Conservation (phyloP, 1,140 invertebrate genomes). For the Anastrepha obliqua region DNA sequence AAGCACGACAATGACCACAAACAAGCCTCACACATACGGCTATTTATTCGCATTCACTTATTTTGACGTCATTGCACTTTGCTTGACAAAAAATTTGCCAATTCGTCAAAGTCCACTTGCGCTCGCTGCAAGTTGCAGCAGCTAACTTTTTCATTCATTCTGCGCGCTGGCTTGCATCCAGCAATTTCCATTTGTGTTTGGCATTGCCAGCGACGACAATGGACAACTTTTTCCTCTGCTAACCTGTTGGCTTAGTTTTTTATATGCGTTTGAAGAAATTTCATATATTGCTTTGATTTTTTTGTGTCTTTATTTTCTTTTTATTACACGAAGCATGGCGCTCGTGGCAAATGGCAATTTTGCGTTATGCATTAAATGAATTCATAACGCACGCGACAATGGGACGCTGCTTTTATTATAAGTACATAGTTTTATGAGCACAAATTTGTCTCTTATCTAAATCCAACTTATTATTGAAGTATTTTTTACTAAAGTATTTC, state of each 20-base stretch:
- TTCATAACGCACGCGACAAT: not conserved
- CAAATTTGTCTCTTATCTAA: too few relatives aligned
- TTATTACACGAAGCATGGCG: not conserved
- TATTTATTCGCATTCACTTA: not conserved
- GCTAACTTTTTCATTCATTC: not conserved
- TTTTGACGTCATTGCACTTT: slow-evolving; percentile 37
- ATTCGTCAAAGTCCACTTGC: not conserved
- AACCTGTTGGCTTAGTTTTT: slow-evolving; percentile 49
- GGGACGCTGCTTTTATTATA: too few relatives aligned
- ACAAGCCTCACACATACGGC: not conserved
- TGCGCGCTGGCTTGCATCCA: not conserved
- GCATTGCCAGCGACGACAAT: too few relatives aligned
- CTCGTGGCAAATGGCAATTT: not conserved
- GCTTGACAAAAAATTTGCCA: not conserved
- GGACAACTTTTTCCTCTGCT: slow-evolving; percentile 30
- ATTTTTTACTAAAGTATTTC: too few relatives aligned
- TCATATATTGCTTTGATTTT: not conserved
- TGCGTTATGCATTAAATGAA: not conserved
- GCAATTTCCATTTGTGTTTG: not conserved
- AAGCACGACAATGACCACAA: not conserved
- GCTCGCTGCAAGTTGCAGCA: not conserved
- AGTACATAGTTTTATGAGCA: too few relatives aligned
- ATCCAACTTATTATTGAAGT: too few relatives aligned
- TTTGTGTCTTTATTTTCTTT: not conserved
- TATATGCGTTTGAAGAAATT: not conserved